phyloP scores from a whole-genome alignment of 1,140 invertebrate genomes.

The Hyles vespertilio region DNA sequence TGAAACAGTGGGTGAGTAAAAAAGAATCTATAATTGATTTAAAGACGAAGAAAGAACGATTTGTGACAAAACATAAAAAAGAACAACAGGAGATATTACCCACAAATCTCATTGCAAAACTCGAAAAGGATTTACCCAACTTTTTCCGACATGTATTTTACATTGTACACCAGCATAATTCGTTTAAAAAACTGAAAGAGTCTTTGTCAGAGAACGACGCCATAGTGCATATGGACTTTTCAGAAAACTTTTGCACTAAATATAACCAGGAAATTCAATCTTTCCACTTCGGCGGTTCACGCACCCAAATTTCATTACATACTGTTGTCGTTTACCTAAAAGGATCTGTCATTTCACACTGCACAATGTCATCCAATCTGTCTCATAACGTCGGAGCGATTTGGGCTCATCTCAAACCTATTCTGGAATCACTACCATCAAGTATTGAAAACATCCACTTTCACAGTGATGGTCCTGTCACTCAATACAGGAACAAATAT shows the following conservation, averaged over 20 bases:
- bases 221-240: conserved; percentile 18
- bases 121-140: conserved; percentile 7
- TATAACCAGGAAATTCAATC: conserved; percentile 14
- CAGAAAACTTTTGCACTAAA: conserved; percentile 11
- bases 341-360: neutral
- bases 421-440: conserved; percentile 10
- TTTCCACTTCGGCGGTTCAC: conserved; percentile 18
- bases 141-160: conserved; percentile 10
- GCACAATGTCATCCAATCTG: conserved; percentile 13
- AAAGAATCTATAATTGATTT: conserved; percentile 15
- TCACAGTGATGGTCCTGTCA: conserved; percentile 17
- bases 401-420: conserved; percentile 16
- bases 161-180: neutral
- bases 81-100: conserved; percentile 3
- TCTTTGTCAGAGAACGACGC: conserved; percentile 13
- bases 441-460: conserved; percentile 15
- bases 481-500: conserved; percentile 17
- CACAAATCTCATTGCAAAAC: conserved; percentile 1
- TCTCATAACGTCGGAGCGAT: conserved; percentile 10
- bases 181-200: conserved; percentile 13
- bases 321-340: conserved; percentile 16
- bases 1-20: conserved; percentile 15
- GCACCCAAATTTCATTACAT: conserved; percentile 13
- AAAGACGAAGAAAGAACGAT: conserved; percentile 13
- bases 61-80: conserved; percentile 14